Conservation (phyloP, 2,888 invertebrate genomes). For the Serrognathus titanus region DNA sequence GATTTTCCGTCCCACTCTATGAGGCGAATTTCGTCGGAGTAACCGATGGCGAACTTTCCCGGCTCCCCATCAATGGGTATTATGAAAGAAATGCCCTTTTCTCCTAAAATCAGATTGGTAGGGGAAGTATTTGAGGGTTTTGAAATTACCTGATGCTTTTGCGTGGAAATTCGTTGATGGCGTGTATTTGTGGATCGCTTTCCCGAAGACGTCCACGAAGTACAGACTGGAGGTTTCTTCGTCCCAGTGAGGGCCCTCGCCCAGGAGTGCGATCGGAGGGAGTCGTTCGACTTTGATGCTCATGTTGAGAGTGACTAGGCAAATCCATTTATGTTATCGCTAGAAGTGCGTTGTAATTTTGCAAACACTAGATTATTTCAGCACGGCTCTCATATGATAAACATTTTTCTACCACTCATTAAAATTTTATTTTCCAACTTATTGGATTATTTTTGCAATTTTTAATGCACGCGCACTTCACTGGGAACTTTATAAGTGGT, state of each 20-base stretch:
- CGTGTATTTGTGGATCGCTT: conserved; percentile 50
- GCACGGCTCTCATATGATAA: no score
- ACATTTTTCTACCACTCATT: no score
- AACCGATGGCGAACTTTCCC: conserved; percentile 60
- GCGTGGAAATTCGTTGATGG: conserved; percentile 38
- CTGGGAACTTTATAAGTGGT: no score
- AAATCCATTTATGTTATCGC: no score
- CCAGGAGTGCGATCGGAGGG: conserved; percentile 39
- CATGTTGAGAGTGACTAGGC: no score
- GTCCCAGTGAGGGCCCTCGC: conserved; percentile 70
- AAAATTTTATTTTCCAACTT: no score
- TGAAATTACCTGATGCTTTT: not conserved
- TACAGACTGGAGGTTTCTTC: conserved; percentile 55
- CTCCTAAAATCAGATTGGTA: conserved; percentile 18
- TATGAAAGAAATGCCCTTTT: conserved; percentile 49
- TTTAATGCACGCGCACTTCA: no score
- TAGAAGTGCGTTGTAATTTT: no score
- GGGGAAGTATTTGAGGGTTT: not conserved
- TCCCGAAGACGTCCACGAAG: conserved; percentile 60
- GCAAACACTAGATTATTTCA: no score
- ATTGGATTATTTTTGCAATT: no score
- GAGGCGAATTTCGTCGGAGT: conserved; percentile 55
- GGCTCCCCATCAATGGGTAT: conserved; percentile 59
- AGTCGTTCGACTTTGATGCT: conserved; percentile 9
- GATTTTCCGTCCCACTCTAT: conserved; percentile 62